Percentiles rank a stretch among this genome's conserved stretches.
Conservation (phyloP, 2,888 invertebrate species). For the Luffia ferchaultella region DNA sequence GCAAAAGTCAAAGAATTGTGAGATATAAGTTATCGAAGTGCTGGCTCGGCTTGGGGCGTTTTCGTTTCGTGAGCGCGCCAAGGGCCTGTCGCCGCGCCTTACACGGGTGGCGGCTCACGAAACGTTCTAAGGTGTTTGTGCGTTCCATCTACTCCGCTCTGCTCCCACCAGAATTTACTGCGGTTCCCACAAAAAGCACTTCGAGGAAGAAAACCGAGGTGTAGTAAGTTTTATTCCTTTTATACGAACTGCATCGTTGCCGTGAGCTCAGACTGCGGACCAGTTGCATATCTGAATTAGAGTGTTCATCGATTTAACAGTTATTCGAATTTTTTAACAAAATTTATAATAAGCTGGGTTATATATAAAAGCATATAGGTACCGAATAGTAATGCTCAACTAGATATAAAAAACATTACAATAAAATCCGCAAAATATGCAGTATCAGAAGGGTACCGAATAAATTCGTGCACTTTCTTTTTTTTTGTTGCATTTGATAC, state of each 20-base stretch:
- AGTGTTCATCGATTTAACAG: background rate
- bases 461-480: too few species aligned
- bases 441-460: too few species aligned
- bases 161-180: slow-evolving; percentile 23
- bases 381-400: too few species aligned
- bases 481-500: too few species aligned
- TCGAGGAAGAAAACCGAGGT: slow-evolving; percentile 20
- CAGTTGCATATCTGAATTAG: background rate
- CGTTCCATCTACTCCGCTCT: slow-evolving; percentile 7
- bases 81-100: slow-evolving; percentile 9
- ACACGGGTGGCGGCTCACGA: slow-evolving; percentile 18
- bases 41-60: slow-evolving; percentile 24
- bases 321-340: too few species aligned
- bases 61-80: slow-evolving; percentile 33
- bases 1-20: slow-evolving; percentile 44
- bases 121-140: slow-evolving; percentile 23
- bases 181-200: slow-evolving; percentile 27
- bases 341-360: too few species aligned
- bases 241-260: background rate
- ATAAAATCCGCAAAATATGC: too few species aligned
- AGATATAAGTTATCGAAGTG: slow-evolving; percentile 41
- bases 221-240: slow-evolving; percentile 14
- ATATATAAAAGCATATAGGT: too few species aligned
- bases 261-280: too few species aligned
- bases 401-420: too few species aligned